Evolutionary conservation across 2,888 invertebrate species (phyloP), one percentile per base, ranked within the genome.

Genomic region (Scaptomyza flava): DNA sequence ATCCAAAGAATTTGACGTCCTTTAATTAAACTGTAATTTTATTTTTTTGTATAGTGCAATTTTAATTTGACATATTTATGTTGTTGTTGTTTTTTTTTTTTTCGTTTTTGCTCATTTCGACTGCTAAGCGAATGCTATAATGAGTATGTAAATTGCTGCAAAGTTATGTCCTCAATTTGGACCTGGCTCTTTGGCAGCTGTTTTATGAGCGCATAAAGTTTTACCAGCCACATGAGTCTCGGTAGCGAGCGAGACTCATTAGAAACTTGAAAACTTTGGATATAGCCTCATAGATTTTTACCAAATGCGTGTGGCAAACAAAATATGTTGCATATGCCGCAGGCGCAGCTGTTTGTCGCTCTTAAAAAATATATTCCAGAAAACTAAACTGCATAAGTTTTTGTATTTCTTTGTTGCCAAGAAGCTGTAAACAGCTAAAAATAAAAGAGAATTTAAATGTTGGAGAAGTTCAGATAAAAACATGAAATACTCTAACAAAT

Each of bases 71-170:
- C 54, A 50, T 48, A 68, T 66, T 58, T 50, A 48, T 56, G 36
- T 38, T 51, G 42, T 52, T 61, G 61, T 64, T 33, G 23, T 46
- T 14, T 17, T 34, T 54, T 59, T 63, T 72, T 57, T n/a, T 14
- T 43, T 41, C 41, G 38, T 17, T n/a, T 23, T 36, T 38, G 23
- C 47, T 61, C 56, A 56, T 63, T 61, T 38, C 56, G 17, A 57
- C 57, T 50, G 66, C 67, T 78, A 65, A 86, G 59, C 83, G 72
- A 56, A 61, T 60, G 68, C 57, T 64, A 67, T 74, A 82, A 82
- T 88, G 87, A 88, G 89, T 80, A 88, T 86, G 89, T 82, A 82
- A 82, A 82, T 88, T 82, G 63, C 77, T 58, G 77, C 23, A 72
- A 88, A 88, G 82, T 88, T 82, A 82, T 80, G 84, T 63, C 70